Percentiles rank a stretch among this genome's conserved stretches.
Conservation (phyloP, 2,797 vertebrate species). For the Pitangus sulphuratus region DNA sequence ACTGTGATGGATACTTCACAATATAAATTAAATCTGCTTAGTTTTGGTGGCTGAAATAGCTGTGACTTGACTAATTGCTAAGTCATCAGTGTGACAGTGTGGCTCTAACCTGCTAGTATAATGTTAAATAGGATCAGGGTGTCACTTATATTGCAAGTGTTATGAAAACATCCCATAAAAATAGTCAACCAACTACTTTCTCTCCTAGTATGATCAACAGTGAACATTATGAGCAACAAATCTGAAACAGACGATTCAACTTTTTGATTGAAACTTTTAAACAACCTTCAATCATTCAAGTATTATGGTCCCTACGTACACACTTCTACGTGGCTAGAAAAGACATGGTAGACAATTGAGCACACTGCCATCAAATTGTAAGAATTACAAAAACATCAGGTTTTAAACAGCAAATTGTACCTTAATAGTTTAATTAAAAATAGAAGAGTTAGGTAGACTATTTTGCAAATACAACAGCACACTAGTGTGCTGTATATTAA, state of each 20-base stretch:
- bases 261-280: conserved; percentile 49
- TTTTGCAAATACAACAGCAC: conserved; percentile 76
- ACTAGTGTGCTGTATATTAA: conserved; percentile 71
- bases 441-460: conserved; percentile 77
- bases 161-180: conserved; percentile 68
- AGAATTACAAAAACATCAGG: conserved; percentile 76
- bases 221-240: conserved; percentile 54
- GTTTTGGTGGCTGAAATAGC: conserved; percentile 50
- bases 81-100: conserved; percentile 42
- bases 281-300: conserved; percentile 67
- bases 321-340: conserved; percentile 61
- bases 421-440: conserved; percentile 78
- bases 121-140: conserved; percentile 44
- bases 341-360: conserved; percentile 71
- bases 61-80: conserved; percentile 48
- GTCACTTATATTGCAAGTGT: conserved; percentile 39
- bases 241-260: conserved; percentile 53
- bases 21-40: conserved; percentile 69
- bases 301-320: conserved; percentile 75
- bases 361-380: conserved; percentile 67
- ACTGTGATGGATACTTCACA: conserved; percentile 57
- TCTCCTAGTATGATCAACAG: conserved; percentile 57
- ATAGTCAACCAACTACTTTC: conserved; percentile 64
- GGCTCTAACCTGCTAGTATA: conserved; percentile 9
- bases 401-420: conserved; percentile 77